Percentiles rank a stretch among this genome's conserved stretches.
Conservation (phyloP, 2,113 vertebrate genomes). For the Eulemur macaco region DNA sequence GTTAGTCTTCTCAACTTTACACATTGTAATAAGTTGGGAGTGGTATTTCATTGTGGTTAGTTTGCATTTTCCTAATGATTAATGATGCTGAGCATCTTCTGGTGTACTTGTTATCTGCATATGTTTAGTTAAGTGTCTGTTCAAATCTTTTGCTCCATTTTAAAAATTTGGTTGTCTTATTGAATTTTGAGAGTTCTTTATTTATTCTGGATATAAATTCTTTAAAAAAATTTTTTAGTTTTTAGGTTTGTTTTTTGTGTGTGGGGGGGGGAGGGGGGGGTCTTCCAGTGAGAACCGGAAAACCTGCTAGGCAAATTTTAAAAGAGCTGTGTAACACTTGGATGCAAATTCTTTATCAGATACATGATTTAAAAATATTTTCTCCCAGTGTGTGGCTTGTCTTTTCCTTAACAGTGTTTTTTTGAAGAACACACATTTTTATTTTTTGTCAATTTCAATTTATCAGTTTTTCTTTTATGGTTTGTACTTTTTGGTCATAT, state of each 20-base stretch:
- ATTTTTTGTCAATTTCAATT: not conserved
- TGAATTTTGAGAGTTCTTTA: not conserved
- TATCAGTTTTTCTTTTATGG: not conserved
- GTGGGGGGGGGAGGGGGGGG: too few relatives aligned
- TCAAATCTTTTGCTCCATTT: not conserved
- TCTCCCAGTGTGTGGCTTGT: too few relatives aligned
- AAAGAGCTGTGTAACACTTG: too few relatives aligned
- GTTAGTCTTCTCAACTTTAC: not conserved
- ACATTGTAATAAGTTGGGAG: not conserved
- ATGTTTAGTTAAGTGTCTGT: not conserved
- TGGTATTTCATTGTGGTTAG: not conserved
- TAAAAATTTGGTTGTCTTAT: not conserved
- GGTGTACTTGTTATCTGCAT: not conserved
- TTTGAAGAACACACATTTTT: not conserved
- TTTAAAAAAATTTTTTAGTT: not conserved
- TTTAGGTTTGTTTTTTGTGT: too few relatives aligned
- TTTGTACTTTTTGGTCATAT: not conserved
- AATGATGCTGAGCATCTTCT: not conserved
- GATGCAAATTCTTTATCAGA: too few relatives aligned
- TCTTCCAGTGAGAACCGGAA: too few relatives aligned
- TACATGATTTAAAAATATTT: too few relatives aligned
- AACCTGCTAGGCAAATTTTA: too few relatives aligned
- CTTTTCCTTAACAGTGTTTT: not conserved
- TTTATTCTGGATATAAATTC: not conserved
- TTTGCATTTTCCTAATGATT: not conserved